Conservation (phyloP, 1,140 invertebrate species). For the Drosophila ananassae region DNA sequence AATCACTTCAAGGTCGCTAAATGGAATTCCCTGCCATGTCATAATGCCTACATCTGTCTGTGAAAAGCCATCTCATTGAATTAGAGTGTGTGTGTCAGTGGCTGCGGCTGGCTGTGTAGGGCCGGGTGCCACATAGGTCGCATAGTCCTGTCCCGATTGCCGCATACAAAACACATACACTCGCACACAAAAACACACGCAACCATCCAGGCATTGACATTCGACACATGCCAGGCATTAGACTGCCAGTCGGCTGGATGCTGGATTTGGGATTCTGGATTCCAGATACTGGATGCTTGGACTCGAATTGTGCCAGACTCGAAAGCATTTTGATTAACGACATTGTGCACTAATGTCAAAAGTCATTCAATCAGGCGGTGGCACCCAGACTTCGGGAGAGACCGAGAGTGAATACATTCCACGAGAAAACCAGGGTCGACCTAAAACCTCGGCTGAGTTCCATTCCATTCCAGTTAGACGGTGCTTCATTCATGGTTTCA, state of each 20-base stretch:
- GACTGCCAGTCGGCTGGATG: conserved; percentile 36
- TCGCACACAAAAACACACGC: neutral
- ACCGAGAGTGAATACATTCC: neutral
- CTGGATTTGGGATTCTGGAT: neutral
- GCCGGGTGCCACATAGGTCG: conserved; percentile 19
- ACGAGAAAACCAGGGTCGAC: conserved; percentile 18
- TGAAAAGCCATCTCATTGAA: conserved; percentile 41
- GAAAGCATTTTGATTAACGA: conserved; percentile 76
- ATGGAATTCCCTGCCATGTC: conserved; percentile 52
- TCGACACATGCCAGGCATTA: conserved; percentile 47
- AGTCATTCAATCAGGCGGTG: conserved; percentile 74
- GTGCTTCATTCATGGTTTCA: conserved; percentile 66
- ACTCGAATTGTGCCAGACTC: conserved; percentile 29
- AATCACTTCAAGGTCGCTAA: conserved; percentile 50
- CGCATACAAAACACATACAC: conserved; percentile 2
- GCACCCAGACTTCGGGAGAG: conserved; percentile 19
- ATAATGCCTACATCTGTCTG: conserved; percentile 29
- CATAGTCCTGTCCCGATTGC: conserved; percentile 7
- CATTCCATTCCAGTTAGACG: conserved; percentile 30
- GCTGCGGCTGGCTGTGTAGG: neutral
- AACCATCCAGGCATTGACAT: conserved; percentile 27
- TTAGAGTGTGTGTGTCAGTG: conserved; percentile 29
- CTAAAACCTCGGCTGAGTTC: neutral
- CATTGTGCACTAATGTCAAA: conserved; percentile 77
- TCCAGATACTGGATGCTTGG: conserved; percentile 22